phyloP scores from a whole-genome alignment of 53 echinoderm and acorn worm genomes.

The Mesocentrotus franciscanus region DNA sequence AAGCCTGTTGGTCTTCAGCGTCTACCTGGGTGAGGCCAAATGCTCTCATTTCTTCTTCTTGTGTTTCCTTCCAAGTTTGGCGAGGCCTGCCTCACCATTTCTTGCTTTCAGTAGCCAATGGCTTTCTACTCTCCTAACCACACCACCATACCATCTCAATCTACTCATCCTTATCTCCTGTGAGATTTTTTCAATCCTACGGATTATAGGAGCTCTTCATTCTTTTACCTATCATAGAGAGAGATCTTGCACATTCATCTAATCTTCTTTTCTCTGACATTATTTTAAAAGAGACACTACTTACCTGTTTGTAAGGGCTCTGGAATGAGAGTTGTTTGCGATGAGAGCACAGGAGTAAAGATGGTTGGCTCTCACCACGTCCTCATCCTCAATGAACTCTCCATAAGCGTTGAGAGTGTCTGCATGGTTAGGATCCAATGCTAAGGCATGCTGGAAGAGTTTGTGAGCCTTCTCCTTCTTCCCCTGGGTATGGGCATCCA shows the following conservation, averaged over 20 bases:
- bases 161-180: too few relatives aligned
- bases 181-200: too few relatives aligned
- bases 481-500: slow-evolving; percentile 81
- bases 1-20: too few relatives aligned
- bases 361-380: slow-evolving; percentile 86
- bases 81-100: too few relatives aligned
- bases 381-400: slow-evolving; percentile 89
- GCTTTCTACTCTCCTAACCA: too few relatives aligned
- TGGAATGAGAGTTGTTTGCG: slow-evolving; percentile 78
- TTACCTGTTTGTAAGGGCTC: slow-evolving; percentile 79
- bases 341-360: slow-evolving; percentile 92
- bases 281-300: neutral
- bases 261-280: too few relatives aligned
- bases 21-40: too few relatives aligned
- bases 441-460: slow-evolving; percentile 94
- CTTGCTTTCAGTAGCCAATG: too few relatives aligned
- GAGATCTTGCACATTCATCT: neutral
- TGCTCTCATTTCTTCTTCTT: too few relatives aligned
- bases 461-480: slow-evolving; percentile 93
- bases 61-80: too few relatives aligned
- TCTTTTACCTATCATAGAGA: neutral
- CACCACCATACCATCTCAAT: too few relatives aligned
- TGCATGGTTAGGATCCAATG: slow-evolving; percentile 87
- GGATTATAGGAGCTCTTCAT: too few relatives aligned
- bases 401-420: slow-evolving; percentile 95